phyloP scores from a whole-genome alignment of 1,140 invertebrate species.

The Linepithema humile region DNA sequence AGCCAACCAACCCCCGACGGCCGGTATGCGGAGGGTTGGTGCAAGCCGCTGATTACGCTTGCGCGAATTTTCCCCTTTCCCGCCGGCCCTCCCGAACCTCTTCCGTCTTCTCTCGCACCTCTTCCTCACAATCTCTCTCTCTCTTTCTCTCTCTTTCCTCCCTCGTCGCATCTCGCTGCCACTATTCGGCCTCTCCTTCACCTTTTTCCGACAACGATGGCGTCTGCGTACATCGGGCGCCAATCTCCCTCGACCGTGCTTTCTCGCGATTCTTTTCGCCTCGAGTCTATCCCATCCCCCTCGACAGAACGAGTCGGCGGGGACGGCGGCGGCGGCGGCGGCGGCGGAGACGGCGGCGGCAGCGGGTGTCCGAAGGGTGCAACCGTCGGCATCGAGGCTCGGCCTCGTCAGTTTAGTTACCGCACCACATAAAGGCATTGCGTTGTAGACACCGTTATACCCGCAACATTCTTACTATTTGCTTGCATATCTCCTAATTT shows the following conservation, averaged over 20 bases:
- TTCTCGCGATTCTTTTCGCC: constrained; percentile 44
- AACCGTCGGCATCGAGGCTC: constrained; percentile 73
- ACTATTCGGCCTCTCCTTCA: constrained; percentile 62
- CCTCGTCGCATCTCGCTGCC: constrained; percentile 56
- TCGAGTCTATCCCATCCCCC: constrained; percentile 8
- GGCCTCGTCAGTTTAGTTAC: constrained; percentile 85
- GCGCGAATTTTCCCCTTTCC: constrained; percentile 53
- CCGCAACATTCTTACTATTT: constrained; percentile 83
- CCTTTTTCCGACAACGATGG: constrained; percentile 43
- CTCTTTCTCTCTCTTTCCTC: constrained; percentile 24
- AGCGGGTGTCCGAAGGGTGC: constrained; percentile 70
- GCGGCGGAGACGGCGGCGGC: constrained; percentile 7
- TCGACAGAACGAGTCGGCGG: constrained; percentile 22
- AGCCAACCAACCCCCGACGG: neutral
- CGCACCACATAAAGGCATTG: constrained; percentile 85
- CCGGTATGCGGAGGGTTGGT: constrained; percentile 46
- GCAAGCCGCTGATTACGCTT: constrained; percentile 47
- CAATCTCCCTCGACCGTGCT: constrained; percentile 38
- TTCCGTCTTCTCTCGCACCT: neutral
- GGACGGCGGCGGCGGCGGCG: constrained; percentile 5
- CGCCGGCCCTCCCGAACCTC: neutral
- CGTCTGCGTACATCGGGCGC: constrained; percentile 49
- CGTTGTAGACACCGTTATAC: constrained; percentile 84
- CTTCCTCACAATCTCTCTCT: constrained; percentile 1
- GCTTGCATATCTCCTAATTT: constrained; percentile 77